These are phyloP conservation scores for Atherix ibis DNA, from an alignment of 2,888 invertebrate genomes.

Conservation along the genomic window DNA sequence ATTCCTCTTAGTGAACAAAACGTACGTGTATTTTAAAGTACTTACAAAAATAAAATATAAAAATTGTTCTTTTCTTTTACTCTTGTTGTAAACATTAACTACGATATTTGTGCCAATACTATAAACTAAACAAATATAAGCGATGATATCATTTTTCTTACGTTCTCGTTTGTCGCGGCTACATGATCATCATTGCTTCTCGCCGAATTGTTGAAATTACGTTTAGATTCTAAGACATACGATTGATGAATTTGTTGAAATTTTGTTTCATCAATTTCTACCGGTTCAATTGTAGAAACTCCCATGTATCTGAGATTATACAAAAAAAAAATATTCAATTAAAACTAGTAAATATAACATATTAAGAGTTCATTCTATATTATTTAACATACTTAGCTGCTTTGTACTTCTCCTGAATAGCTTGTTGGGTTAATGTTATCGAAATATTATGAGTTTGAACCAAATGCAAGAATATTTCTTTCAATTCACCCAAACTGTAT, in stretches of 20 bases:
- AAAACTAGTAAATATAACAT: neutral
- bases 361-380: neutral
- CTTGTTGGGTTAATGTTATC: slow-evolving; percentile 53
- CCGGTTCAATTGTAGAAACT: slow-evolving; percentile 22
- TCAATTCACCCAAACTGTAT: slow-evolving; percentile 49
- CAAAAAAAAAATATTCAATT: neutral
- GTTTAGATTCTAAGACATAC: slow-evolving; percentile 10
- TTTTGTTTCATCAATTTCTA: slow-evolving; percentile 18
- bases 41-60: no score
- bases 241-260: slow-evolving; percentile 18
- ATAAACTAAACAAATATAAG: slow-evolving; percentile 15
- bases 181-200: slow-evolving; percentile 5
- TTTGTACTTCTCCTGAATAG: slow-evolving; percentile 81
- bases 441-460: slow-evolving; percentile 55
- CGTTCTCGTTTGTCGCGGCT: slow-evolving; percentile 16
- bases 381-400: slow-evolving; percentile 44
- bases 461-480: slow-evolving; percentile 49
- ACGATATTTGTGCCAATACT: no score
- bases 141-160: slow-evolving; percentile 18
- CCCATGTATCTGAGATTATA: slow-evolving; percentile 20
- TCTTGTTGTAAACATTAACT: no score
- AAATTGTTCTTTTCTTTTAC: no score
- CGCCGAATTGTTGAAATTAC: slow-evolving; percentile 11
- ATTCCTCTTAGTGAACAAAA: no score
- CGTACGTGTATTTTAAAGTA: no score